A percentile compares a stretch with the other conserved stretches of the same genome.
phyloP scores from a whole-genome alignment of 2,113 vertebrate species.

The Notothenia coriiceps region DNA sequence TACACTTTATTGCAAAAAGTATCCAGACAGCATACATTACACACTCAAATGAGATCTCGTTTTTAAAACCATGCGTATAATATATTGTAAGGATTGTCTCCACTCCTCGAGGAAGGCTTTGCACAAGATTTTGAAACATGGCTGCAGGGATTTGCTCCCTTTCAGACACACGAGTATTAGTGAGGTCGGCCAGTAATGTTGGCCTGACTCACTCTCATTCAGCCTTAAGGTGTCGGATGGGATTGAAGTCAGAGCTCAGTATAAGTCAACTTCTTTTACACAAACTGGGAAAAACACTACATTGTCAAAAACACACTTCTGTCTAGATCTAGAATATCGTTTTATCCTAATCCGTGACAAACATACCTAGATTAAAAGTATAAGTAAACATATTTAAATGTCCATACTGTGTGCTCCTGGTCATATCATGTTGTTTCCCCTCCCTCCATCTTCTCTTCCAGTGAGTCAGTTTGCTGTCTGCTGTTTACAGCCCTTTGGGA shows the following conservation, averaged over 20 bases:
- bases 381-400: not conserved
- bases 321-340: too few species aligned
- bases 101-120: not conserved
- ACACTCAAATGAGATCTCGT: not conserved
- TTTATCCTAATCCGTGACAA: not conserved
- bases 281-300: not conserved
- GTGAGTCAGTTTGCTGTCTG: constrained; percentile 17
- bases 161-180: not conserved
- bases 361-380: not conserved
- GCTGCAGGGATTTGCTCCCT: not conserved
- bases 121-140: not conserved
- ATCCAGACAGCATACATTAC: not conserved
- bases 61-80: not conserved
- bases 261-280: not conserved
- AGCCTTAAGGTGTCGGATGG: not conserved
- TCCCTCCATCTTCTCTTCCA: not conserved
- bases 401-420: not conserved
- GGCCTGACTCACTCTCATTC: not conserved
- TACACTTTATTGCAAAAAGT: not conserved
- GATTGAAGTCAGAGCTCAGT: not conserved
- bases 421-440: not conserved
- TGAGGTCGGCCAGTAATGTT: not conserved
- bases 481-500: constrained; percentile 40
- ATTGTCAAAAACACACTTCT: not conserved
- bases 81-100: not conserved